Evolutionary conservation across 2,113 vertebrate species (phyloP).

Genomic region (Lampris incognitus): DNA sequence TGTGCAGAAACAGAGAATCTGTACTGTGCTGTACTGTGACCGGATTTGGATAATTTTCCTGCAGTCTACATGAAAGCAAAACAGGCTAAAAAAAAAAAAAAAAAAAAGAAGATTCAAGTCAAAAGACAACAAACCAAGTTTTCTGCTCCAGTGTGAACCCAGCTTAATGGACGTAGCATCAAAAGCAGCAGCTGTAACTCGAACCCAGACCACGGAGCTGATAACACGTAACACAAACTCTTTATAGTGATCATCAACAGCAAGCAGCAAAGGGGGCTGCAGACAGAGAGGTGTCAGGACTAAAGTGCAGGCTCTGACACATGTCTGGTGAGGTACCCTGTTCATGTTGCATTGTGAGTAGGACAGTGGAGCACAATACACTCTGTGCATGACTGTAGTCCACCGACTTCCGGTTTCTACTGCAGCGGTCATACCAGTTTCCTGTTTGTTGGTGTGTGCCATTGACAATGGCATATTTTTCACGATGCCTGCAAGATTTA

Average conservation of each 20-base stretch:
- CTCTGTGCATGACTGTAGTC: too few relatives aligned
- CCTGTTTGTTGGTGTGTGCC: too few relatives aligned
- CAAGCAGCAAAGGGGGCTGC: background rate
- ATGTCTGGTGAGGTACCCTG: background rate
- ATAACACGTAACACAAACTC: background rate
- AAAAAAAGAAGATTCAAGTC: background rate
- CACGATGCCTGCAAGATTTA: too few relatives aligned
- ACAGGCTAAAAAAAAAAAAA: background rate
- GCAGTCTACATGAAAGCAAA: too few relatives aligned
- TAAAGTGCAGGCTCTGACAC: conserved; percentile 52
- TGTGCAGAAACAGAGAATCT: conserved; percentile 29
- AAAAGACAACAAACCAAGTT: background rate
- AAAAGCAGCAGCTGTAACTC: conserved; percentile 8
- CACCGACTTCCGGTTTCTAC: too few relatives aligned
- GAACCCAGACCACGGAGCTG: background rate
- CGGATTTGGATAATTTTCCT: background rate
- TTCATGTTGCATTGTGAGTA: conserved; percentile 34
- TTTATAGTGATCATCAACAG: background rate
- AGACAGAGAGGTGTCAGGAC: background rate
- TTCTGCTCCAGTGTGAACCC: background rate
- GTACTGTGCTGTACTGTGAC: background rate
- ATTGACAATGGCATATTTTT: too few relatives aligned
- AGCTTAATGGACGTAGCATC: conserved; percentile 6
- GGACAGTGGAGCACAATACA: background rate
- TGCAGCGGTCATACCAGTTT: too few relatives aligned